Evolutionary conservation across 2,888 invertebrate genomes (phyloP), one percentile per base, ranked within the genome.

Genomic region (Ptychoptera albimana): DNA sequence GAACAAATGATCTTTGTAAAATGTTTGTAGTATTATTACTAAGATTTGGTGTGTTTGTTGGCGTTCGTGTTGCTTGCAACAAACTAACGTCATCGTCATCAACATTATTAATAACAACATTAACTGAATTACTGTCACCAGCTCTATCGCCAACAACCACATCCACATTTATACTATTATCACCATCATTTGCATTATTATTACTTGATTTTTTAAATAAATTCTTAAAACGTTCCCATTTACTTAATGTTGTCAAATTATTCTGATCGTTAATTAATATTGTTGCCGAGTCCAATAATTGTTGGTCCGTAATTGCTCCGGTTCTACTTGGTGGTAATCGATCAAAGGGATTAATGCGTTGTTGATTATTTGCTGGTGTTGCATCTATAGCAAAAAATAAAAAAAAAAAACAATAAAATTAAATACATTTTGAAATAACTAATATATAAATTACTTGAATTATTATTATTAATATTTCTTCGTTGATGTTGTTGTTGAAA

Each of bases 311-410:
- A 37, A 23, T 43, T 30, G 23, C 42, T 29, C 10, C 15, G 31
- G 8, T 32, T 16, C 42, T 45, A 47, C 37, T 23, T 16, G 42
- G 15, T n/a, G 60, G 59, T 15, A 57, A 48, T 30, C 64, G 58
- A 54, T 66, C 60, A 47, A 66, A 66, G 4, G 66, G 66, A 59
- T 66, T 66, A 12, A 63, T 52, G 36, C 64, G 58, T 16, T 14
- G 45, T 9, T 14, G n/a, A 29, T 39, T 41, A 7, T 34, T 15
- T 37, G 37, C 5, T 35, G 35, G 4, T 8, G 37, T n/a, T 37
- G 39, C 14, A 48, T 58, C 43, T 42, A 61, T 51, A 37, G 57
- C 61, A 61, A 35, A 40, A 48, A 47, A 2, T 1, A 39, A 41
- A 32, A 36, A 32, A 39, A 41, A 32, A 36, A 32, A 15, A 10